Base-by-base conservation (phyloP, 2,797 vertebrate species). In the Cuculus canorus region DNA sequence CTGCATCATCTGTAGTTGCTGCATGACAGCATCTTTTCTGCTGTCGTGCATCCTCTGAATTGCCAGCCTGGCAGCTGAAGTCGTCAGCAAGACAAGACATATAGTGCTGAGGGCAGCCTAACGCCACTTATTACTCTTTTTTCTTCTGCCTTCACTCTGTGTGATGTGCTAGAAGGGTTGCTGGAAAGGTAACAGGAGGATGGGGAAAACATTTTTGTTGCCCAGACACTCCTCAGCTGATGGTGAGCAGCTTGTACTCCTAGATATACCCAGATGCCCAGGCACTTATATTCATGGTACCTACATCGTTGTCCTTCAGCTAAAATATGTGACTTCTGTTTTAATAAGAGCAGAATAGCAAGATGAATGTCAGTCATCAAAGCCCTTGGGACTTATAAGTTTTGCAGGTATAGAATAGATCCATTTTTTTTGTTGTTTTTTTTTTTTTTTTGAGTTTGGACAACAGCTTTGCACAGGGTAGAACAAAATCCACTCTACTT, bases 251-350 rank as follows among this genome's bases (percentile, higher is more conserved):
- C 39, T 59, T 59, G 30, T 78, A 22, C 25, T 85, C 13, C 28
- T 32, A 43, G n/a, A 52, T 2, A 4, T 18, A 54, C 15, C 5
- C 48, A 70, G 22, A 54, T 53, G 25, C 11, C 33, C 64, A 53
- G 50, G 53, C 17, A 17, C 23, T 86, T 70, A 50, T 76, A n/a
- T 48, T 90, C 33, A 2, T 53, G 16, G 30, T 52, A 70, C 24
- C 22, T 59, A 24, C 59, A 23, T 9, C 48, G 68, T 30, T 45
- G 32, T 39, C 23, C 47, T 81, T 85, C 22, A 70, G 53, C 37
- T 93, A 71, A 90, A 90, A 53, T 68, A 30, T 22, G 11, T 70
- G 35, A 64, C 69, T 50, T 88, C 18, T n/a, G 16, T 66, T 91
- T 65, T 60, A 63, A 21, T 53, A 72, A 77, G 10, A 80, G 39